Conservation (phyloP, 2,113 vertebrate species). For the Spermophilus dauricus region DNA sequence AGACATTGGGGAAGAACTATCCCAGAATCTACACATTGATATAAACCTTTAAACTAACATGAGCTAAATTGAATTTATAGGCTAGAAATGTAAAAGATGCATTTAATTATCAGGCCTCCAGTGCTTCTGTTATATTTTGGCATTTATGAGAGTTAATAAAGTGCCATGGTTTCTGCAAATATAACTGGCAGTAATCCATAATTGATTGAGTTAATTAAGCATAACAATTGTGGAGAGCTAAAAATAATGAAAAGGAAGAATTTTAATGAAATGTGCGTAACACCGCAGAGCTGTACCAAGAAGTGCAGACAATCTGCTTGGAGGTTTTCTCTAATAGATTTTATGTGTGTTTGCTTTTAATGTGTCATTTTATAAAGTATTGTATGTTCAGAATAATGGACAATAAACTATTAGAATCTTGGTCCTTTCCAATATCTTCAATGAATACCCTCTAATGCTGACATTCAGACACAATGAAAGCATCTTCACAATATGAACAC, state of each 20-base stretch:
- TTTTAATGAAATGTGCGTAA: constrained; percentile 67
- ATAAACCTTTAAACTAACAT: neutral
- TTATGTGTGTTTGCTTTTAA: neutral
- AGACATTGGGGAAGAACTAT: neutral
- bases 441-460: constrained; percentile 14
- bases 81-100: constrained; percentile 69
- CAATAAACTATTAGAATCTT: constrained; percentile 53
- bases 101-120: constrained; percentile 53
- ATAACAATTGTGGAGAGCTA: constrained; percentile 71
- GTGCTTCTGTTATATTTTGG: constrained; percentile 52
- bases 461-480: constrained; percentile 24
- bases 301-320: neutral
- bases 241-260: constrained; percentile 69
- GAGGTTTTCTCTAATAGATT: neutral
- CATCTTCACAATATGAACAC: constrained; percentile 16
- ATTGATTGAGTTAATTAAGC: constrained; percentile 73
- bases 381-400: neutral
- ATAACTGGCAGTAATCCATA: constrained; percentile 69
- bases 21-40: neutral
- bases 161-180: constrained; percentile 50
- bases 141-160: constrained; percentile 71
- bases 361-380: neutral
- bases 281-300: neutral
- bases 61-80: constrained; percentile 27
- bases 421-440: constrained; percentile 37